Evolutionary conservation across 2,113 vertebrate species (phyloP).

Genomic region (Pandion haliaetus): DNA sequence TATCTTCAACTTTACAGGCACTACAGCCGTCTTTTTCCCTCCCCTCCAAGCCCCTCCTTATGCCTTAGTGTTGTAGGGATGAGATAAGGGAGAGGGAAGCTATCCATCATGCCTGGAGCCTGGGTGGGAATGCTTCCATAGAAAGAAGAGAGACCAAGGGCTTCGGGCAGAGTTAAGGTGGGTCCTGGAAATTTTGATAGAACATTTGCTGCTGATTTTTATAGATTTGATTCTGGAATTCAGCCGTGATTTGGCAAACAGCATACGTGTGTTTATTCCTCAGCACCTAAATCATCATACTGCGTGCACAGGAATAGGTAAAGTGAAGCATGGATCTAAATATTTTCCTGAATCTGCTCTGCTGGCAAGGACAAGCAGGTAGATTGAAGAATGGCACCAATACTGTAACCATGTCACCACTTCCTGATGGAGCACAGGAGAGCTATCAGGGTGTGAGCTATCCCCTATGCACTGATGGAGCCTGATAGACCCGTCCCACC

Average conservation of each 20-base stretch:
- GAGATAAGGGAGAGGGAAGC: constrained; percentile 31
- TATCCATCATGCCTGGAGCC: not conserved
- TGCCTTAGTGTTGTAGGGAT: not conserved
- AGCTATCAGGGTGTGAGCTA: not conserved
- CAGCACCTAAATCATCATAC: not conserved
- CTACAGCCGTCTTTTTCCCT: constrained; percentile 42
- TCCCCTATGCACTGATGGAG: not conserved
- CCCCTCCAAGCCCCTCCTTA: not conserved
- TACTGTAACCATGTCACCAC: not conserved
- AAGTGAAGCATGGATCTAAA: not conserved
- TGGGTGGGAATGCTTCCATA: not conserved
- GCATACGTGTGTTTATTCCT: not conserved
- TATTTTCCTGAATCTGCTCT: not conserved
- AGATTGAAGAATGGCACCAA: not conserved
- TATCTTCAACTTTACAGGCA: constrained; percentile 69
- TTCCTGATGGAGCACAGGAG: not conserved
- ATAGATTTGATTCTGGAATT: not conserved
- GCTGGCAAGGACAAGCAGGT: not conserved
- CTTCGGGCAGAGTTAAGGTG: not conserved
- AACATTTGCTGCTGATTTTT: not conserved
- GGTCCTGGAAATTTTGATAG: not conserved
- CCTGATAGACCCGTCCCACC: not conserved
- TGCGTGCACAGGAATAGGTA: not conserved
- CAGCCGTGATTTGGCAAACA: not conserved
- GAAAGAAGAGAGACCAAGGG: not conserved